Evolutionary conservation across 2,888 invertebrate genomes (phyloP).

Genomic region (Lycaena phlaeas): DNA sequence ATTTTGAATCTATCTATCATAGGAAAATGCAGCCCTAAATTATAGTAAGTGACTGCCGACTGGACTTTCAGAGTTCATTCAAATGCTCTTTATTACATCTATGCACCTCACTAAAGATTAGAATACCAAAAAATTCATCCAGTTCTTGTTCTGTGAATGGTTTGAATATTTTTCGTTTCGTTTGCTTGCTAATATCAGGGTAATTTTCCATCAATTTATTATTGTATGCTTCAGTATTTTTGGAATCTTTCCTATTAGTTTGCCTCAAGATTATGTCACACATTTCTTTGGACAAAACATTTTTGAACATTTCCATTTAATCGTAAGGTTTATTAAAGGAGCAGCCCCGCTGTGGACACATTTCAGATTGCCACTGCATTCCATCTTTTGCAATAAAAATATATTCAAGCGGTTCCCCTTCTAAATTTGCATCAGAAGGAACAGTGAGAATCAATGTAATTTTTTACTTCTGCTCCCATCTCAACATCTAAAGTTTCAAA

Average conservation of each 20-base stretch:
- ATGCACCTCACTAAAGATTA: conserved; percentile 13
- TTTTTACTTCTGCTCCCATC: too few species aligned
- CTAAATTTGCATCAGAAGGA: conserved; percentile 12
- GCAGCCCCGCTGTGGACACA: conserved; percentile 6
- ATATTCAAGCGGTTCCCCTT: conserved; percentile 2
- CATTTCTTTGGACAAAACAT: conserved; percentile 15
- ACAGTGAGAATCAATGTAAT: conserved; percentile 2
- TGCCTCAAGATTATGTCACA: conserved; percentile 14
- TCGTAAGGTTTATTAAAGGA: conserved; percentile 13
- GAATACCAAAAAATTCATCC: conserved; percentile 14
- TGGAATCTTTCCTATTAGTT: conserved; percentile 9
- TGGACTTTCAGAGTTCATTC: conserved; percentile 14
- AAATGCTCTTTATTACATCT: conserved; percentile 14
- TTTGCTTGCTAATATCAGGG: conserved; percentile 7
- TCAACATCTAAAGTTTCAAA: conserved; percentile 7
- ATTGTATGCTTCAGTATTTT: conserved; percentile 15
- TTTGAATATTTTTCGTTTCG: conserved; percentile 14
- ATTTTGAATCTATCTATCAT: conserved; percentile 13
- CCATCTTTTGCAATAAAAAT: conserved; percentile 15
- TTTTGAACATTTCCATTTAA: conserved; percentile 16
- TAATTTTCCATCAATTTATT: conserved; percentile 15
- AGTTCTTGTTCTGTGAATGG: conserved; percentile 16
- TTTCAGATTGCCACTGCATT: conserved; percentile 12
- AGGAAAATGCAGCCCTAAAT: conserved; percentile 13
- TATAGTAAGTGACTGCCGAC: too few species aligned